These are phyloP conservation scores for Podotricha telesiphe DNA, from an alignment of 2,888 invertebrate species.

Conservation along the genomic window DNA sequence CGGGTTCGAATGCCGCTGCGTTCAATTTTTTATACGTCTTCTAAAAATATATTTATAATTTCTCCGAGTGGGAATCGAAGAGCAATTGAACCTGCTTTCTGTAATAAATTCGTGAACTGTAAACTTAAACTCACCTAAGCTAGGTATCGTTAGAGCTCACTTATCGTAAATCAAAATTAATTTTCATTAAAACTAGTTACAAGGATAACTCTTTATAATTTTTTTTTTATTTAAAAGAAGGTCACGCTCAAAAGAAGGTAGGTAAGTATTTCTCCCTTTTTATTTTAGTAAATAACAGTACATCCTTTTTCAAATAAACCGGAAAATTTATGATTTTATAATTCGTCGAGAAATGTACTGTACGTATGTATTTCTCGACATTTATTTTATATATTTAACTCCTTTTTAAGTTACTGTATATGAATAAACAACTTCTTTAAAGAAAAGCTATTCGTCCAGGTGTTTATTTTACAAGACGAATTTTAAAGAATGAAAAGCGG, in stretches of 20 bases:
- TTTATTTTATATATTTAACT: not conserved
- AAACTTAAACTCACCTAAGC: not conserved
- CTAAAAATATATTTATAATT: no score
- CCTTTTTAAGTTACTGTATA: conserved; percentile 2
- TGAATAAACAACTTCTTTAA: not conserved
- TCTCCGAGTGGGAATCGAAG: no score
- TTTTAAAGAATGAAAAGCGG: no score
- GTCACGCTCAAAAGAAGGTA: conserved; percentile 5
- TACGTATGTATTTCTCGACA: no score
- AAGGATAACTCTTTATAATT: conserved; percentile 2
- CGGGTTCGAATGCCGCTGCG: no score
- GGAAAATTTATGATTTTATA: conserved; percentile 10
- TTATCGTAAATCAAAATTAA: not conserved
- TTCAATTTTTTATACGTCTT: no score
- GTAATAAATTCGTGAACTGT: no score
- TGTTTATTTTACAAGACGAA: not conserved
- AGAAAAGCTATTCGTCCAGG: not conserved
- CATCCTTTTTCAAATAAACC: conserved; percentile 11
- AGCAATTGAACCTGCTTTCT: no score
- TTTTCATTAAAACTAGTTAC: conserved; percentile 16
- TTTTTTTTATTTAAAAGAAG: conserved; percentile 17
- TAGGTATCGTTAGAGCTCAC: not conserved
- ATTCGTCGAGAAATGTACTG: no score
- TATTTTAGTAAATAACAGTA: conserved; percentile 21
- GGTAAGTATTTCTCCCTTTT: conserved; percentile 11